Evolutionary conservation across 2,113 vertebrate species (phyloP), one percentile per base, ranked within the genome.

Genomic region (Aegypius monachus): DNA sequence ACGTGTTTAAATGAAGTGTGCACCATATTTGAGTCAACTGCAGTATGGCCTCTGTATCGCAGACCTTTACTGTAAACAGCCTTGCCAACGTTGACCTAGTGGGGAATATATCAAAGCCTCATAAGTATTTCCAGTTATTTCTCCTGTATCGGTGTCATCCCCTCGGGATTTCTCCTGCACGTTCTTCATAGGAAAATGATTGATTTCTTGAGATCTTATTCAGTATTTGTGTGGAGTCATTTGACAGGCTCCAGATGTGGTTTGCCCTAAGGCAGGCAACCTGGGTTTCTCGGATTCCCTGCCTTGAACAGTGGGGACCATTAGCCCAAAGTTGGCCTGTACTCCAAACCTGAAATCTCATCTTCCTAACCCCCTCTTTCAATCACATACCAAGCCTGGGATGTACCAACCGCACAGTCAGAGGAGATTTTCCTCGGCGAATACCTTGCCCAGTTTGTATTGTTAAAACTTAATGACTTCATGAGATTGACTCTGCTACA

Each of bases 381-480:
- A 25, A 4, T 38, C 47, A 6, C 22, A 18, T 63, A 6, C 32
- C 0, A 18, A 86, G 72, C 59, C 83, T 45, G 75, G 73, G 84
- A 43, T 0, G 1, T 13, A n/a, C 53, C 58, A 84, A 48, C 73
- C 40, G 0, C 23, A 2, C 6, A 7, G 80, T 5, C 13, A 32
- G 81, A 84, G 34, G 9, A 84, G 86, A 74, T 50, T 50, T 61
- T 94, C 87, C 63, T 13, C n/a, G 4, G 68, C 67, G 68, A 84
- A 40, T 18, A 47, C 50, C 55, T 81, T 82, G 55, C 79, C 92
- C 89, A n/a, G 40, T 61, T 88, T 34, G 11, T 90, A 78, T 95
- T 97, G 95, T 94, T 92, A 52, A 77, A 90, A 53, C 40, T 82
- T 97, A 98, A 97, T 95, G 95, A 97, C 90, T 95, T 91, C 88